phyloP scores from a whole-genome alignment of 2,888 invertebrate genomes.

The Amphimallon solstitiale region DNA sequence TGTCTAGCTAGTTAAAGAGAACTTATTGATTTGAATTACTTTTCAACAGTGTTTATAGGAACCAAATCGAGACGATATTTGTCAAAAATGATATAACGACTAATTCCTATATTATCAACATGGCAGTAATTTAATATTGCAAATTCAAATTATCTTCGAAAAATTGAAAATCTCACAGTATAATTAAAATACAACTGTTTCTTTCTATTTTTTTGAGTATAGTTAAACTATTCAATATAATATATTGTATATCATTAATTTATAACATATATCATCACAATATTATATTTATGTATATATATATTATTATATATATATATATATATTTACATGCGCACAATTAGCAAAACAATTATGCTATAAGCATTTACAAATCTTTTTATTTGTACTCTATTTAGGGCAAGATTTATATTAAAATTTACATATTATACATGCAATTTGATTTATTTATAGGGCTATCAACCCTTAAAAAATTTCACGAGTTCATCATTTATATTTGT shows the following conservation, averaged over 20 bases:
- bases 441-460: not conserved
- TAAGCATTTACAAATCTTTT: conserved; percentile 43
- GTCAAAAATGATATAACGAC: too few relatives aligned
- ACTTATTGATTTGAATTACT: too few relatives aligned
- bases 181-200: too few relatives aligned
- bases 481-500: not conserved
- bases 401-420: conserved; percentile 32
- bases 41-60: too few relatives aligned
- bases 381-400: conserved; percentile 45
- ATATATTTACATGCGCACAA: conserved; percentile 17
- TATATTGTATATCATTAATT: not conserved
- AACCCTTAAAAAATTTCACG: not conserved
- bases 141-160: too few relatives aligned
- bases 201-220: too few relatives aligned
- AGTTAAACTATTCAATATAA: not conserved
- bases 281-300: conserved; percentile 4
- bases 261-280: conserved; percentile 16
- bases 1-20: too few relatives aligned
- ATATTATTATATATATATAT: conserved; percentile 3
- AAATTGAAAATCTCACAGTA: too few relatives aligned
- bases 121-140: too few relatives aligned
- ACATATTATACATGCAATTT: not conserved
- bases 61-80: too few relatives aligned
- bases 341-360: conserved; percentile 40
- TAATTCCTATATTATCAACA: too few relatives aligned